phyloP scores from a whole-genome alignment of 1,140 invertebrate genomes.

The Leptonema lineaticorne region DNA sequence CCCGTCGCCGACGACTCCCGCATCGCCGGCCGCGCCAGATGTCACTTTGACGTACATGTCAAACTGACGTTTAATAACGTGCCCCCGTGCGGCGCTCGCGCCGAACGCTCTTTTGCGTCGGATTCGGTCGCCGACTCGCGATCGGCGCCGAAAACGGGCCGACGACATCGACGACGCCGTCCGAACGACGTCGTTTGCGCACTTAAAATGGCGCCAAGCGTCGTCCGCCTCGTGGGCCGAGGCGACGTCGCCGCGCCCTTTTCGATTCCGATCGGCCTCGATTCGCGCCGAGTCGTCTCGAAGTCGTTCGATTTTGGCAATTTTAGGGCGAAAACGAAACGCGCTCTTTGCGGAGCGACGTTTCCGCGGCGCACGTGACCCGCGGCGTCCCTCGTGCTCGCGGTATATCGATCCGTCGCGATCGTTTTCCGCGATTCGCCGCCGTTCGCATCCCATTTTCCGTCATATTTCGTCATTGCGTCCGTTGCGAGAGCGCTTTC shows the following conservation, averaged over 20 bases:
- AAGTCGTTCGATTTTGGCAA: too few species aligned
- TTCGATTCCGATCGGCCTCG: too few species aligned
- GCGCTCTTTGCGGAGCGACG: slow-evolving; percentile 2
- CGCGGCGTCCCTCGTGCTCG: background rate
- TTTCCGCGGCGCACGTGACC: slow-evolving; percentile 15
- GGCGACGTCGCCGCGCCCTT: slow-evolving; percentile 27
- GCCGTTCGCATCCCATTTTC: background rate
- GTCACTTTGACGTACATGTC: slow-evolving; percentile 42
- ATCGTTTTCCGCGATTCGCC: background rate
- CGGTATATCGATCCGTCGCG: background rate
- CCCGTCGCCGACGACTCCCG: too few species aligned
- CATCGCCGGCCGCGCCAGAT: slow-evolving; percentile 34
- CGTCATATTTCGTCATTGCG: background rate
- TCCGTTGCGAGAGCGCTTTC: background rate
- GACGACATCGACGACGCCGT: slow-evolving; percentile 42
- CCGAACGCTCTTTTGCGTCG: background rate
- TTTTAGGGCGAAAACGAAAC: background rate
- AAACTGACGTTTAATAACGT: slow-evolving; percentile 35
- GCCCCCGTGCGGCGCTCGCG: background rate
- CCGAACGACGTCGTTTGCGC: slow-evolving; percentile 29
- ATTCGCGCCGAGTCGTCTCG: background rate
- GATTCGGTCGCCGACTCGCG: background rate
- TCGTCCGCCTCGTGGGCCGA: slow-evolving; percentile 37
- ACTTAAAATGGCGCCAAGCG: slow-evolving; percentile 58
- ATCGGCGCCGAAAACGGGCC: background rate